phyloP scores from a whole-genome alignment of 2,797 vertebrate genomes.

The Tiaroga cobitis region DNA sequence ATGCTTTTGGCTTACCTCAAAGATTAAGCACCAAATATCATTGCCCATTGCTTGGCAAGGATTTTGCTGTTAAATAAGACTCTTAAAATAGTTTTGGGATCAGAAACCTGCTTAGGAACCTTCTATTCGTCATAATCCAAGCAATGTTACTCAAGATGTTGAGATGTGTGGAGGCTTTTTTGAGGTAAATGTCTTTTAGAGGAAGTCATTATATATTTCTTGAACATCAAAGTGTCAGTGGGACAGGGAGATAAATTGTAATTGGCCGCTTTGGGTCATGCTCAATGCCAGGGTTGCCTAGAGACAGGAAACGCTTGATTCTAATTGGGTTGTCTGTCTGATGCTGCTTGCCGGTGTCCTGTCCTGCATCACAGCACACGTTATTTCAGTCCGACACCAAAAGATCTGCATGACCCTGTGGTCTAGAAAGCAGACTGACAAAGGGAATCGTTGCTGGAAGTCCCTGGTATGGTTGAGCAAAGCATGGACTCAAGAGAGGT shows the following conservation, averaged over 20 bases:
- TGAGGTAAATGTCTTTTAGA: constrained; percentile 38
- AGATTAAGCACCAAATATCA: constrained; percentile 58
- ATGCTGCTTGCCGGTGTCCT: constrained; percentile 58
- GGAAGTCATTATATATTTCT: constrained; percentile 42
- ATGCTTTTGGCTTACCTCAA: constrained; percentile 63
- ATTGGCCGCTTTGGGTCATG: constrained; percentile 53
- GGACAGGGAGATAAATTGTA: constrained; percentile 48
- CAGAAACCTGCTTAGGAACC: constrained; percentile 61
- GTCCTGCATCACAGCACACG: constrained; percentile 69
- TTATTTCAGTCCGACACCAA: constrained; percentile 63
- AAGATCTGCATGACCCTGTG: constrained; percentile 56
- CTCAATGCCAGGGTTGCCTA: constrained; percentile 54
- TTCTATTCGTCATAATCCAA: constrained; percentile 61
- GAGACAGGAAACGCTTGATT: constrained; percentile 54
- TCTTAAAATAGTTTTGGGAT: constrained; percentile 73
- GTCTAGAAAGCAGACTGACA: constrained; percentile 44
- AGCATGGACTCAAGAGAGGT: background rate
- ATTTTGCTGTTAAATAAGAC: constrained; percentile 72
- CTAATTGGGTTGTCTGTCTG: constrained; percentile 63
- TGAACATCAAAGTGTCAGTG: constrained; percentile 61
- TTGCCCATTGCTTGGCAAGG: constrained; percentile 57
- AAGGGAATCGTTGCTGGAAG: constrained; percentile 46
- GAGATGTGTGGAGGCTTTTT: constrained; percentile 27
- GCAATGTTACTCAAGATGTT: constrained; percentile 48
- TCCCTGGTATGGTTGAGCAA: background rate